Evolutionary conservation across 2,888 invertebrate genomes (phyloP).

Genomic region (Trilocha varians): DNA sequence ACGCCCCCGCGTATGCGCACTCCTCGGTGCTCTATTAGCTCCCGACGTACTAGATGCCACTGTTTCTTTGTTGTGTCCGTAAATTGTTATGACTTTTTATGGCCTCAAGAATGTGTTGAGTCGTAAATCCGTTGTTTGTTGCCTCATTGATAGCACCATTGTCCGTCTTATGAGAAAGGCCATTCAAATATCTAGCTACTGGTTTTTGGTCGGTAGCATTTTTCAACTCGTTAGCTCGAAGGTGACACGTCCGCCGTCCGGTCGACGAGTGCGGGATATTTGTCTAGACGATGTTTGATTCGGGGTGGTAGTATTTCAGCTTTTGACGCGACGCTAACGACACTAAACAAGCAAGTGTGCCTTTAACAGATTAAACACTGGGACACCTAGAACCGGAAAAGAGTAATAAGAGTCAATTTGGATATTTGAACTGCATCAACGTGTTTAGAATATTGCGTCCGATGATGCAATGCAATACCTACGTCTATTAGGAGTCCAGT

Average conservation of each 20-base stretch:
- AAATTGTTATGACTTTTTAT: constrained; percentile 66
- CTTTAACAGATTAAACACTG: constrained; percentile 1
- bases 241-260: constrained; percentile 30
- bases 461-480: neutral
- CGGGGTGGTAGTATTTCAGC: constrained; percentile 14
- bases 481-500: neutral
- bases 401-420: constrained; percentile 3
- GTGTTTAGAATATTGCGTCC: neutral
- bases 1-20: constrained; percentile 62
- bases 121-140: constrained; percentile 52
- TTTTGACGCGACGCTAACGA: constrained; percentile 3
- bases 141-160: constrained; percentile 47
- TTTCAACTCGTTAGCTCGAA: constrained; percentile 34
- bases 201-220: constrained; percentile 32
- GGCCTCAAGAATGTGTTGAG: constrained; percentile 49
- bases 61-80: constrained; percentile 62
- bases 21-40: constrained; percentile 54
- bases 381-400: constrained; percentile 5
- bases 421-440: neutral
- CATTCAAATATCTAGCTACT: constrained; percentile 25
- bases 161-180: constrained; percentile 39
- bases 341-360: neutral
- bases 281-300: constrained; percentile 11
- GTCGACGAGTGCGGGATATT: constrained; percentile 9
- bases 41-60: constrained; percentile 51